Evolutionary conservation across 2,888 invertebrate genomes (phyloP).

Genomic region (Chrysotoxum bicinctum): DNA sequence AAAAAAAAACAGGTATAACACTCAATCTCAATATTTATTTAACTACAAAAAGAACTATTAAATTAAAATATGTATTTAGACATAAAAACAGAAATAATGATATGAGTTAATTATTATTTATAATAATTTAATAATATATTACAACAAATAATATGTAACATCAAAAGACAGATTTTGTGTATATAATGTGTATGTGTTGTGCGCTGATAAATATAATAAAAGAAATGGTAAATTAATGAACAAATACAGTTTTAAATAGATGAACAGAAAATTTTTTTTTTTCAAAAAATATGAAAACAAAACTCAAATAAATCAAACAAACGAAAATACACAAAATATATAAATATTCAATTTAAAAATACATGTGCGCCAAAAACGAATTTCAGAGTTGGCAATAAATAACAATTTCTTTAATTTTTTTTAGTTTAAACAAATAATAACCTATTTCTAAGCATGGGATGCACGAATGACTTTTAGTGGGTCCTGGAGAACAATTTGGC

Average conservation of each 20-base stretch:
- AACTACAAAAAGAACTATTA: slow-evolving; percentile 31
- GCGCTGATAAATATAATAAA: neutral
- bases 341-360: slow-evolving; percentile 33
- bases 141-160: neutral
- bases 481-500: neutral
- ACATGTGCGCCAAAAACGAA: slow-evolving; percentile 6
- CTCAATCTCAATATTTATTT: slow-evolving; percentile 62
- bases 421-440: slow-evolving; percentile 3
- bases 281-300: slow-evolving; percentile 27
- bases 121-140: neutral
- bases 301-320: slow-evolving; percentile 18
- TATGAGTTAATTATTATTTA: neutral
- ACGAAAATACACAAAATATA: slow-evolving; percentile 28
- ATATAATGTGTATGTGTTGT: slow-evolving; percentile 9
- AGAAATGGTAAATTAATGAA: neutral
- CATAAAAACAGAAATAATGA: slow-evolving; percentile 14
- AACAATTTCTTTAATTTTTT: slow-evolving; percentile 29
- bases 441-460: neutral
- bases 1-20: slow-evolving; percentile 20
- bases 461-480: neutral
- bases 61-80: slow-evolving; percentile 15
- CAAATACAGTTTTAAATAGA: neutral
- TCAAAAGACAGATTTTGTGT: neutral
- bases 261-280: slow-evolving; percentile 6
- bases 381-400: slow-evolving; percentile 47